Evolutionary conservation across 2,797 vertebrate species (phyloP).

Genomic region (Macropodus opercularis): DNA sequence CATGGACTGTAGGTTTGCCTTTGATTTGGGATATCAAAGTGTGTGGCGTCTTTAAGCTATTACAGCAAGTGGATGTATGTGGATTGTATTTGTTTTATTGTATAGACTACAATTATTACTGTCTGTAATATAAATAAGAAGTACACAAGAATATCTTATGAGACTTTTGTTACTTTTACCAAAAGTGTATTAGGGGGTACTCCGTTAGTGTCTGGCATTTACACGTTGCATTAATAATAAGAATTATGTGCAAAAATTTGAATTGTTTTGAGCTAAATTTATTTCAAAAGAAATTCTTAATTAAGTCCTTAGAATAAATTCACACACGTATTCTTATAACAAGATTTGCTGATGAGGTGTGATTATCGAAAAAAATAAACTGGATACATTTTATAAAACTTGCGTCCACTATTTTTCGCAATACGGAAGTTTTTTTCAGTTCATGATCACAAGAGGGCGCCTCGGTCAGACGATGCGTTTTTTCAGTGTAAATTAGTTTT

Average conservation of each 20-base stretch:
- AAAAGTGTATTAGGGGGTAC: slow-evolving; percentile 34
- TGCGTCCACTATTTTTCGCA: too few relatives aligned
- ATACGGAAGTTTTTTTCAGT: background rate
- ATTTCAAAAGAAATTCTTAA: slow-evolving; percentile 37
- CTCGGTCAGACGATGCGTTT: background rate
- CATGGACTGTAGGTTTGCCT: slow-evolving; percentile 49
- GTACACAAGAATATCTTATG: slow-evolving; percentile 48
- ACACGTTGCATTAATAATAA: slow-evolving; percentile 30
- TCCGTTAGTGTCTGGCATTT: slow-evolving; percentile 22
- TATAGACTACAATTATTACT: slow-evolving; percentile 27
- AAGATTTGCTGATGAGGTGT: slow-evolving; percentile 13
- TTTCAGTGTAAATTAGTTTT: background rate
- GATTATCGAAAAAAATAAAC: slow-evolving; percentile 63
- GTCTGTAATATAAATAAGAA: slow-evolving; percentile 34
- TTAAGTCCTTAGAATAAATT: slow-evolving; percentile 26
- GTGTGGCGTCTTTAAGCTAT: slow-evolving; percentile 50
- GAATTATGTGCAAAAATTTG: slow-evolving; percentile 16
- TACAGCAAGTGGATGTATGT: slow-evolving; percentile 26
- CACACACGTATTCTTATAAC: slow-evolving; percentile 22
- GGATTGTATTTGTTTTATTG: slow-evolving; percentile 37
- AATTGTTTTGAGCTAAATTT: slow-evolving; percentile 51
- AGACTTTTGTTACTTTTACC: slow-evolving; percentile 41
- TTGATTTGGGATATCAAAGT: slow-evolving; percentile 21
- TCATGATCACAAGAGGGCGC: background rate
- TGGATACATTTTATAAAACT: slow-evolving; percentile 36